A percentile compares a stretch with the other conserved stretches of the same genome.
Evolutionary conservation across 2,888 invertebrate genomes (phyloP).

Genomic region (Xestobium rufovillosum): DNA sequence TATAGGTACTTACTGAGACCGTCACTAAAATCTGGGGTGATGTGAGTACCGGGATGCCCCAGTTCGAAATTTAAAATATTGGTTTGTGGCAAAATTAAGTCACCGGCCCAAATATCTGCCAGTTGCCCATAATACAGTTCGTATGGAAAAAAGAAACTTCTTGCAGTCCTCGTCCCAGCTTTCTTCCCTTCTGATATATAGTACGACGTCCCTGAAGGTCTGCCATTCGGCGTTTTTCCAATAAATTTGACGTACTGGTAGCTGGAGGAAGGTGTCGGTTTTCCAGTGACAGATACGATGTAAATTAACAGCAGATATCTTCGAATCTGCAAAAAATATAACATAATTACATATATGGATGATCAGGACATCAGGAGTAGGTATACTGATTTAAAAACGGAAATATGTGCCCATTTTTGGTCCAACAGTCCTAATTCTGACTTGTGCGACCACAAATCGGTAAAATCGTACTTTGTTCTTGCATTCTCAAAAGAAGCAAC

Average conservation of each 20-base stretch:
- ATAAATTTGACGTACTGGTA: constrained; percentile 2
- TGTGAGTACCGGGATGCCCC: constrained; percentile 40
- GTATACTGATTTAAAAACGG: no score
- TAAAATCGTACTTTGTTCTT: no score
- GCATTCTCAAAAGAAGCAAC: no score
- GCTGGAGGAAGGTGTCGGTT: no score
- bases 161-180: neutral
- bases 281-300: no score
- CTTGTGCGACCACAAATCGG: no score
- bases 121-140: neutral
- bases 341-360: no score
- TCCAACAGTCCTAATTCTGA: no score
- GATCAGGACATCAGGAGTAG: no score
- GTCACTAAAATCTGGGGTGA: constrained; percentile 40
- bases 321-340: no score
- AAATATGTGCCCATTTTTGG: no score
- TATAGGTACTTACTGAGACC: constrained; percentile 43
- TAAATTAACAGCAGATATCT: no score
- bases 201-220: neutral
- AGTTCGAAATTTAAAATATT: constrained; percentile 34
- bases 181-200: neutral
- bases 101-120: neutral
- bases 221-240: neutral
- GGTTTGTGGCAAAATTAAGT: constrained; percentile 40
- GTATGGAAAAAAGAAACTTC: neutral